These are phyloP conservation scores for Agapostemon virescens DNA, from an alignment of 2,888 invertebrate genomes.

Conservation along the genomic window DNA sequence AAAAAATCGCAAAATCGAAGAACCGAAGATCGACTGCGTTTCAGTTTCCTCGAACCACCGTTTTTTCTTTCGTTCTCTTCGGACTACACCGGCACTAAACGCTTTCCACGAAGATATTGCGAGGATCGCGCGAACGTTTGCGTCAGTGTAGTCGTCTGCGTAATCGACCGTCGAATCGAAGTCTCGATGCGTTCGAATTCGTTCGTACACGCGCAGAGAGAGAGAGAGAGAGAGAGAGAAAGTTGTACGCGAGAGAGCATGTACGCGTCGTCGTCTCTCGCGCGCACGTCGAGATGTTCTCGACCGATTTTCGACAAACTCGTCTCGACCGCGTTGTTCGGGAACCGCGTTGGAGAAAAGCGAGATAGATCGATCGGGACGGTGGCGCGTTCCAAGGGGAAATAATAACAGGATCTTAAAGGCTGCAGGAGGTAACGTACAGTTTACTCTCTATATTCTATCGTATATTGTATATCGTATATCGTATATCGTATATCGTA, in stretches of 20 bases:
- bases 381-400: background rate
- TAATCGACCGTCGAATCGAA: background rate
- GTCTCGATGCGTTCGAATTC: background rate
- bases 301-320: background rate
- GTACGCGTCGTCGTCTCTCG: background rate
- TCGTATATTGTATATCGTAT: too few relatives aligned
- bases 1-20: conserved; percentile 79
- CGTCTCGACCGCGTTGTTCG: background rate
- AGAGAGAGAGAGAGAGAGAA: too few relatives aligned
- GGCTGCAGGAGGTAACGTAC: background rate
- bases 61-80: background rate
- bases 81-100: too few relatives aligned
- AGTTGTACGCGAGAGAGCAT: background rate
- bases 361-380: background rate
- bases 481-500: too few relatives aligned
- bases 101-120: background rate
- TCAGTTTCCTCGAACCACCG: conserved; percentile 16
- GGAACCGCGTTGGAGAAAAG: background rate
- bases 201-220: too few relatives aligned
- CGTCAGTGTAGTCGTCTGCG: background rate
- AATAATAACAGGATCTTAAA: background rate
- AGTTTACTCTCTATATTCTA: background rate
- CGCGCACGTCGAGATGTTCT: background rate
- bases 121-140: background rate
- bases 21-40: conserved; percentile 49